Conservation (phyloP, 2,797 vertebrate genomes). For the Poecilia picta region DNA sequence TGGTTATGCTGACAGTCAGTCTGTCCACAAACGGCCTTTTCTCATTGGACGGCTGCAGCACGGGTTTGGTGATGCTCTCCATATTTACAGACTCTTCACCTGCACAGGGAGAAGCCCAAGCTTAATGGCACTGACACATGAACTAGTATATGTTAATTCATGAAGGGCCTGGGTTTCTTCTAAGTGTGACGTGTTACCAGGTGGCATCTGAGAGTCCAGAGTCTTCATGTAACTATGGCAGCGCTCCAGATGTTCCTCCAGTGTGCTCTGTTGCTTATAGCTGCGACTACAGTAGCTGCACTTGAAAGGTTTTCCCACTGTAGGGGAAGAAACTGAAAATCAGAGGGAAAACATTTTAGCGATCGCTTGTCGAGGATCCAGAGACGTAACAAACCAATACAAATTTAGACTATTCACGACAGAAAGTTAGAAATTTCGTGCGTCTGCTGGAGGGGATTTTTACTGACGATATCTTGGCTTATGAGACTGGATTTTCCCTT, state of each 20-base stretch:
- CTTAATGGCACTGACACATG: background rate
- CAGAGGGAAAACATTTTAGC: constrained; percentile 28
- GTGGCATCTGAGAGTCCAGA: constrained; percentile 81
- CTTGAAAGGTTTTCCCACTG: constrained; percentile 94
- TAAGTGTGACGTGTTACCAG: constrained; percentile 71
- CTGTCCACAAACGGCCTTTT: constrained; percentile 89
- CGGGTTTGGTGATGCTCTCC: constrained; percentile 86
- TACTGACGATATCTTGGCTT: background rate
- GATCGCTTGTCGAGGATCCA: background rate
- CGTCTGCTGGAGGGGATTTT: constrained; percentile 31
- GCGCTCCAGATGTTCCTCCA: constrained; percentile 94
- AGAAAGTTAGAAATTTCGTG: constrained; percentile 7
- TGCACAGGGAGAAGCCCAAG: constrained; percentile 56
- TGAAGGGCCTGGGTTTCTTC: background rate
- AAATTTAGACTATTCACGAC: background rate
- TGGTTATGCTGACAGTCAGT: constrained; percentile 91
- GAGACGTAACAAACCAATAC: background rate
- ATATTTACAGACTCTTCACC: constrained; percentile 88
- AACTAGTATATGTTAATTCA: background rate
- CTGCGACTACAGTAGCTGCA: constrained; percentile 96
- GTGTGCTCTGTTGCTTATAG: constrained; percentile 95
- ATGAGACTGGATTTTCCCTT: constrained; percentile 56
- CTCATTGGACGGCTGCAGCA: constrained; percentile 87
- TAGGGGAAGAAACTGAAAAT: constrained; percentile 89
- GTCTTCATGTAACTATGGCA: constrained; percentile 94